Evolutionary conservation across 2,113 vertebrate species (phyloP), one percentile per base, ranked within the genome.

Genomic region (Marcusenius ussheri): DNA sequence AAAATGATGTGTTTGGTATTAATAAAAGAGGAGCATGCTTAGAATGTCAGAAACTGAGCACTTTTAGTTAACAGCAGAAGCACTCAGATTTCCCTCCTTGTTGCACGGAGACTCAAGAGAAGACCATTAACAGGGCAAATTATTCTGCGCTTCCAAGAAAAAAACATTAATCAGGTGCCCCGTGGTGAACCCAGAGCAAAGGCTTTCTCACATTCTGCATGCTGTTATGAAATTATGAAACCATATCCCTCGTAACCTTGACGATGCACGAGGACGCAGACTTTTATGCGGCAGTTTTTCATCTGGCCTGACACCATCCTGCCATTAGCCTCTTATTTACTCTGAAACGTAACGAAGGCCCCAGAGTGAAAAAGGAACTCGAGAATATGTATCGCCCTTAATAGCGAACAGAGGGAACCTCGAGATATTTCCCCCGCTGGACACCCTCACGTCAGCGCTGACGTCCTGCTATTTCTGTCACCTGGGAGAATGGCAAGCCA

Each of bases 161-260:
- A 77, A 66, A 88, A 88, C 51, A 88, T 62, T 46, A 88, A 88
- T 88, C 87, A 66, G 19, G 31, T 53, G 56, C 56, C 21, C 87
- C 13, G 85, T 35, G 50, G 85, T 53, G 85, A 53, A 87, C 85
- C 47, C 83, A 46, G 83, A 86, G 85, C 85, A 56, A 19, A 87
- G 85, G 49, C 85, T 87, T 53, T 53, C 49, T 51, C 85, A 87
- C 85, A 87, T 87, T 87, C 85, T 53, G 85, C 85, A 53, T 53
- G 85, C 85, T 53, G 85, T 87, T 87, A 87, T 87, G 85, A 35
- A 53, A 87, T 87, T 47, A 87, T 87, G 85, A 87, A 87, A 87
- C 47, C 49, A 50, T 53, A 87, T 87, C 85, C 85, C 85, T 53
- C 5, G 31, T 87, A 87, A 87, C 85, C 85, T 87, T 87, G 85